Evolutionary conservation across 2,113 vertebrate genomes (phyloP).

Genomic region (Meles meles): DNA sequence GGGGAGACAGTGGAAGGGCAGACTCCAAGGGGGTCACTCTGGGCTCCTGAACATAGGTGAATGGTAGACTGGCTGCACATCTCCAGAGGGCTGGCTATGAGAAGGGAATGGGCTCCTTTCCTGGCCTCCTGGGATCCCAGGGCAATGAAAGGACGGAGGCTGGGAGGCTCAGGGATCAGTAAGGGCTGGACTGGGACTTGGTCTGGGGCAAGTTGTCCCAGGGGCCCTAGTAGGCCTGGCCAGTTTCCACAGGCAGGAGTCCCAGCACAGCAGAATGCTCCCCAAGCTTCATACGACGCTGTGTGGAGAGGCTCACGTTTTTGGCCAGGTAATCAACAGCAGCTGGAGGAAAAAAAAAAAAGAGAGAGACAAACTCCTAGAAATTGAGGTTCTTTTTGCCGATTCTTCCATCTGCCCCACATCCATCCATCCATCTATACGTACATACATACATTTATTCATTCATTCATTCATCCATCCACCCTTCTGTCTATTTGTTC

Average conservation of each 20-base stretch:
- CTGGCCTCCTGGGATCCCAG: not conserved
- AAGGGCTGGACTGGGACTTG: not conserved
- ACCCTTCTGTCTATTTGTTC: not conserved
- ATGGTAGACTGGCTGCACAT: not conserved
- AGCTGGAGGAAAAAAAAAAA: constrained; percentile 69
- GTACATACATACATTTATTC: too few species aligned
- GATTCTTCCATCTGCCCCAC: not conserved
- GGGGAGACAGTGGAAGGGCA: not conserved
- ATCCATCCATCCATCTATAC: not conserved
- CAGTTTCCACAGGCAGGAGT: constrained; percentile 98
- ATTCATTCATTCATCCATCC: too few species aligned
- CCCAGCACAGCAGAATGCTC: constrained; percentile 98
- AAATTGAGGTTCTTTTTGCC: not conserved
- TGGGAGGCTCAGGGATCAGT: constrained; percentile 37
- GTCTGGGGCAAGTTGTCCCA: constrained; percentile 46
- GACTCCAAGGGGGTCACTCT: not conserved
- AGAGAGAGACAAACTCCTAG: constrained; percentile 32
- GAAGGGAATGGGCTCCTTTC: not conserved
- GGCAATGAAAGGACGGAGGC: not conserved
- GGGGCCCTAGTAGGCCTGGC: constrained; percentile 92
- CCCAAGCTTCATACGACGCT: constrained; percentile 97
- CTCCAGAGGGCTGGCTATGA: not conserved
- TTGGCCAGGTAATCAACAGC: constrained; percentile 99
- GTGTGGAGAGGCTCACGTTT: constrained; percentile 97
- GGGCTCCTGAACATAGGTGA: not conserved